Conservation (phyloP, 2,113 vertebrate genomes). For the Glaucomys volans region DNA sequence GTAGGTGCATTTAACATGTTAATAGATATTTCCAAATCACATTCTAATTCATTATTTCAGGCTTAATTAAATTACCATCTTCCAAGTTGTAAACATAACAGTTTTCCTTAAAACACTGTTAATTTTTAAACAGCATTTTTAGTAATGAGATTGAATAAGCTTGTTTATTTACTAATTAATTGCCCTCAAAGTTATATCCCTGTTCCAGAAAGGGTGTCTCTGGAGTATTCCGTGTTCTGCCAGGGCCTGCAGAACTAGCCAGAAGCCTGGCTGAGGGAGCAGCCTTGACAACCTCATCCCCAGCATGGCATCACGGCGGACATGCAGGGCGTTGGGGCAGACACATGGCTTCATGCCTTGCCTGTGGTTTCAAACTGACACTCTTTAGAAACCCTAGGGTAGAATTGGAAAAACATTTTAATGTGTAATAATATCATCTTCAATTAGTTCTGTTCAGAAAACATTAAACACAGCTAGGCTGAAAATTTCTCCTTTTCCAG, state of each 20-base stretch:
- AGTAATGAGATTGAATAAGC: background rate
- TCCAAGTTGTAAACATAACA: background rate
- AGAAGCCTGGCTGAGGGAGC: background rate
- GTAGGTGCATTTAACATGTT: background rate
- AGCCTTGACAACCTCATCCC: background rate
- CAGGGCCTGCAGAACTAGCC: background rate
- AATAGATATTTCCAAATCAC: constrained; percentile 22
- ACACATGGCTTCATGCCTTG: background rate
- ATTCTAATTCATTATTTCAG: background rate
- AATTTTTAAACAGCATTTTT: constrained; percentile 52
- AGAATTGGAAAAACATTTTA: background rate
- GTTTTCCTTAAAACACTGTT: constrained; percentile 51
- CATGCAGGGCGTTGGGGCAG: background rate
- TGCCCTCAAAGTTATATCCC: constrained; percentile 24
- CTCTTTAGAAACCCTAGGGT: background rate
- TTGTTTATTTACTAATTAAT: constrained; percentile 49
- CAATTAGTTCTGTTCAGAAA: constrained; percentile 49
- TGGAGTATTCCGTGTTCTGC: background rate
- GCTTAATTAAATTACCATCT: background rate
- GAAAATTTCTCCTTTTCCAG: background rate
- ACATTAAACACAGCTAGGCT: background rate
- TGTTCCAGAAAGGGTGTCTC: background rate
- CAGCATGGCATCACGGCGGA: background rate
- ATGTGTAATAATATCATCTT: background rate
- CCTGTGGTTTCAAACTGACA: background rate